These are phyloP conservation scores for Zoanthus gigantus DNA, from an alignment of 92 coral and sea anemone species.

Conservation along the genomic window DNA sequence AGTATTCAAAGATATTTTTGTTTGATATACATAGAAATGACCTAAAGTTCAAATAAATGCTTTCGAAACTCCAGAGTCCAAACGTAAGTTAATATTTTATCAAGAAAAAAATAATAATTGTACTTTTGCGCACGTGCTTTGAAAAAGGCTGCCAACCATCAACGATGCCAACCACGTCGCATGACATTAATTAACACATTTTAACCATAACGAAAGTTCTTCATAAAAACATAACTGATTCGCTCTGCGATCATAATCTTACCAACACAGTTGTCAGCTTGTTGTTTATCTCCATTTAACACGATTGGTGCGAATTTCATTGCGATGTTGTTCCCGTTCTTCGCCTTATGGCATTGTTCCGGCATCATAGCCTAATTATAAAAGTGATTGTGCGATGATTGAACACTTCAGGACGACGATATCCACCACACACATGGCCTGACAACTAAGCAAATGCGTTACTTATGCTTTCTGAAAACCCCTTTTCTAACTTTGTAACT, in stretches of 20 bases:
- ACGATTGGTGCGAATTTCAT: background rate
- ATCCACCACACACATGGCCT: constrained; percentile 5
- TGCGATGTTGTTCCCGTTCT: background rate
- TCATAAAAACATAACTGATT: background rate
- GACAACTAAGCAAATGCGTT: background rate
- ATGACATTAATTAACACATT: background rate
- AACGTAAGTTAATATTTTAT: background rate
- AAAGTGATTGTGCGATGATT: background rate
- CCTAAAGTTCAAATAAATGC: background rate
- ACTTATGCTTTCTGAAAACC: background rate
- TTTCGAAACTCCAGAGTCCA: background rate
- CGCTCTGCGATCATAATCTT: background rate
- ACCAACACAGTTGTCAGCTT: constrained; percentile 9
- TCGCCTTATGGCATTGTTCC: constrained; percentile 11
- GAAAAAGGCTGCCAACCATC: background rate
- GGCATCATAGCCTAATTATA: background rate
- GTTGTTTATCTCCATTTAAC: constrained; percentile 9
- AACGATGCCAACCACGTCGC: too few species aligned
- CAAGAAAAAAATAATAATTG: background rate
- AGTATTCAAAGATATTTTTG: background rate
- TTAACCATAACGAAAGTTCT: background rate
- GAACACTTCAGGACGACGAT: background rate
- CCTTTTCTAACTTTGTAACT: background rate
- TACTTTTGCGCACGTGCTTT: constrained; percentile 10
- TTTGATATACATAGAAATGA: constrained; percentile 3